Conservation (phyloP, 2,797 vertebrate genomes). For the Lagocephalus sceleratus region DNA sequence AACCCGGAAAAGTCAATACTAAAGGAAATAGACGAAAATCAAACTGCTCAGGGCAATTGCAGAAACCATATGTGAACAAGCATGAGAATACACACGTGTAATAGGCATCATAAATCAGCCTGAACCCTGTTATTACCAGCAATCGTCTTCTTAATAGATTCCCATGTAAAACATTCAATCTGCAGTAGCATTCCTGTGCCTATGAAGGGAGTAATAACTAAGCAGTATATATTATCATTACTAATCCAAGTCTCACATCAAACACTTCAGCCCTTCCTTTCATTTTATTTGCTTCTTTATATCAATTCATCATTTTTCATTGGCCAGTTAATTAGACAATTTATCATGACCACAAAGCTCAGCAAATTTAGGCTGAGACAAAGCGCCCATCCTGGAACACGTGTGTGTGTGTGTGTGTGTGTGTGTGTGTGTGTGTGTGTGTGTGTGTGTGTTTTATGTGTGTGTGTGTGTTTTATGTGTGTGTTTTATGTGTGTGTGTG, state of each 20-base stretch:
- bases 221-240: constrained; percentile 23
- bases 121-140: constrained; percentile 30
- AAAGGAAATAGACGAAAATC: constrained; percentile 19
- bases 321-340: no score
- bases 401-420: no score
- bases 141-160: constrained; percentile 18
- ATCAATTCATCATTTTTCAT: neutral
- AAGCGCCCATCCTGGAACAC: no score
- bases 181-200: constrained; percentile 12
- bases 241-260: constrained; percentile 16
- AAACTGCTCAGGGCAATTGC: constrained; percentile 17
- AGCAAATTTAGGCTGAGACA: no score
- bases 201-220: constrained; percentile 23
- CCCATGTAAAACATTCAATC: constrained; percentile 10
- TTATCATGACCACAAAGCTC: no score
- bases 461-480: no score
- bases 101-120: constrained; percentile 35
- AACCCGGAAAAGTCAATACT: constrained; percentile 10
- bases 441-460: no score
- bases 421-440: no score
- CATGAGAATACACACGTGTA: constrained; percentile 2
- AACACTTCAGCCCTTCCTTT: constrained; percentile 23
- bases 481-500: no score
- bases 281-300: no score
- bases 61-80: constrained; percentile 9